phyloP scores from a whole-genome alignment of 2,797 vertebrate genomes.

The Leptatherina wallacei region DNA sequence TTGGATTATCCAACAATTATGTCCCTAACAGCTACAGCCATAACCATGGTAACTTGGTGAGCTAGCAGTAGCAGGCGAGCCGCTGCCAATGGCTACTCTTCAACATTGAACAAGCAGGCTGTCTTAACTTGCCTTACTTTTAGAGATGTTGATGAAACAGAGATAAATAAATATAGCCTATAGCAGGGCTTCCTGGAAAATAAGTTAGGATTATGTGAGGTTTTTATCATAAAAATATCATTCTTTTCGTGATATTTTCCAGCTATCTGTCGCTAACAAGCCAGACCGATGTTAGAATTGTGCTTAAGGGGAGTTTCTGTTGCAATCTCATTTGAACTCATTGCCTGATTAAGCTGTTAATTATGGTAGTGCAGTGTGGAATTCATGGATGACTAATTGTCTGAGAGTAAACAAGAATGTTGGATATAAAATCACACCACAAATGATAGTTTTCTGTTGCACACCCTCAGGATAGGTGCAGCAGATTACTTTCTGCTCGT shows the following conservation, averaged over 20 bases:
- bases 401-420: conserved; percentile 59
- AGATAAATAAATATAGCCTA: neutral
- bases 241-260: conserved; percentile 5
- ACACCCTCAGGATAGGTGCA: conserved; percentile 30
- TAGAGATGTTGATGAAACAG: neutral
- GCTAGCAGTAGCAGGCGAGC: neutral
- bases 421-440: conserved; percentile 56
- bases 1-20: neutral
- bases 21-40: neutral
- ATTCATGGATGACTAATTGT: conserved; percentile 66
- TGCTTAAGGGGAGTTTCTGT: conserved; percentile 49
- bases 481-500: conserved; percentile 28
- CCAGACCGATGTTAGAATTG: conserved; percentile 40
- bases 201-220: conserved; percentile 23
- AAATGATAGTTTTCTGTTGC: conserved; percentile 51
- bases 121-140: neutral
- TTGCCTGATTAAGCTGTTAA: conserved; percentile 68
- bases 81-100: neutral
- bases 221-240: conserved; percentile 27
- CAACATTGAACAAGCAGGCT: too few species aligned
- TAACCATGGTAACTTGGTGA: neutral
- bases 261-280: conserved; percentile 33
- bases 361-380: conserved; percentile 52
- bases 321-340: conserved; percentile 50
- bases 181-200: conserved; percentile 5